Evolutionary conservation across 2,888 invertebrate species (phyloP).

Genomic region (Dioctria rufipes): DNA sequence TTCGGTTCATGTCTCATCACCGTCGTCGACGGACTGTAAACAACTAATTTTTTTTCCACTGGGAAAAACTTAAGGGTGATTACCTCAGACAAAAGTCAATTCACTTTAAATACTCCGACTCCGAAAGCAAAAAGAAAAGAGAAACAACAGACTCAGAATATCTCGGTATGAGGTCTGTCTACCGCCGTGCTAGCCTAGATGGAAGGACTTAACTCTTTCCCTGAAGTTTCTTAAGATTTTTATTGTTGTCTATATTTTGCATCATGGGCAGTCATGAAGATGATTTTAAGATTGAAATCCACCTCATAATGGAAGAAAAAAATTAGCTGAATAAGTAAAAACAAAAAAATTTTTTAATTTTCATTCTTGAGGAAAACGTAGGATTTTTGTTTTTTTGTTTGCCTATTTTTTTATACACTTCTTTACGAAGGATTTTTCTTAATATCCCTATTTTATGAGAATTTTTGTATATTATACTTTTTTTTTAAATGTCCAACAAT

Average conservation of each 20-base stretch:
- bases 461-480: not conserved
- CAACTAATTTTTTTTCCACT: not conserved
- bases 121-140: not conserved
- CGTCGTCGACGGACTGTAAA: not conserved
- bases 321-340: slow-evolving; percentile 16
- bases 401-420: not conserved
- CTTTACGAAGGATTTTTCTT: slow-evolving; percentile 17
- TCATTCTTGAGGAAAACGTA: slow-evolving; percentile 24
- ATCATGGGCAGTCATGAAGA: slow-evolving; percentile 17
- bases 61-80: slow-evolving; percentile 4
- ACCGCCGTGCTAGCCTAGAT: not conserved
- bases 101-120: not conserved
- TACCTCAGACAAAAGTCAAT: slow-evolving; percentile 35
- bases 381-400: not conserved
- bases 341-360: slow-evolving; percentile 12
- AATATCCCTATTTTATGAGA: slow-evolving; percentile 11
- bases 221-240: slow-evolving; percentile 32
- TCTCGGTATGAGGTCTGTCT: too few relatives aligned
- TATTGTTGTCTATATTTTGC: not conserved
- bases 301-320: not conserved
- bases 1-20: slow-evolving; percentile 7
- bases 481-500: not conserved
- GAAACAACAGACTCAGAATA: not conserved
- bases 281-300: slow-evolving; percentile 38
- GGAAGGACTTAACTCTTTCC: slow-evolving; percentile 11